Evolutionary conservation across 2,888 invertebrate species (phyloP), one percentile per base, ranked within the genome.

Genomic region (Synanthedon tipuliformis): DNA sequence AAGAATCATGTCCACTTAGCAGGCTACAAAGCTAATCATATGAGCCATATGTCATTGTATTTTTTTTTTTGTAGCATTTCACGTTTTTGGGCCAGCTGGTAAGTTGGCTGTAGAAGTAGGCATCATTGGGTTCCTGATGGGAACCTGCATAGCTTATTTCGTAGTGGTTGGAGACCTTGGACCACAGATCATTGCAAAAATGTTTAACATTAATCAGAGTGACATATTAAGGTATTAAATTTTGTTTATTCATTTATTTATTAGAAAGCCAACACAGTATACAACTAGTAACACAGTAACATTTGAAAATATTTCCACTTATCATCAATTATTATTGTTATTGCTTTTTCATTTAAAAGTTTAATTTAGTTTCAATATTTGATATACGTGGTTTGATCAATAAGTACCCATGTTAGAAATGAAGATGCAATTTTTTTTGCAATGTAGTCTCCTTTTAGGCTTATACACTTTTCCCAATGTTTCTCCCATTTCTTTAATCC

Each of bases 111-210:
- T 96, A 1, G 98, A 99, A 81, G 81, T 98, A 10, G 94, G 97
- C 59, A 95, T 97, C 61, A 96, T 98, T 65, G 96, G 97, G 0
- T 96, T 97, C 69, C 89, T 98, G 51, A 89, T 98, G 77, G 98
- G 98, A 10, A 97, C 98, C 0, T 95, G 97, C 65, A 94, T 99
- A 53, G 98, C 98, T 4, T 98, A 96, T 78, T 96, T 97, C 78
- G 98, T 99, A 15, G 96, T 99, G n/a, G 95, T 99, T 60, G 99
- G 99, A 1, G 99, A 99, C 75, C 88, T 99, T 50, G 97, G 97
- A 1, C 98, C 99, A 15, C 94, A 94, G 68, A 95, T 98, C 55
- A 88, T 97, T 15, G 91, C 94, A 0, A 94, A 96, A 75, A 87
- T 95, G 64, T 90, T 95, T 52, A 89, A 91, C 51, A 86, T 94